A percentile compares a stretch with the other conserved stretches of the same genome.
Conservation (phyloP, 1,140 invertebrate species). For the Scylla paramamosain region DNA sequence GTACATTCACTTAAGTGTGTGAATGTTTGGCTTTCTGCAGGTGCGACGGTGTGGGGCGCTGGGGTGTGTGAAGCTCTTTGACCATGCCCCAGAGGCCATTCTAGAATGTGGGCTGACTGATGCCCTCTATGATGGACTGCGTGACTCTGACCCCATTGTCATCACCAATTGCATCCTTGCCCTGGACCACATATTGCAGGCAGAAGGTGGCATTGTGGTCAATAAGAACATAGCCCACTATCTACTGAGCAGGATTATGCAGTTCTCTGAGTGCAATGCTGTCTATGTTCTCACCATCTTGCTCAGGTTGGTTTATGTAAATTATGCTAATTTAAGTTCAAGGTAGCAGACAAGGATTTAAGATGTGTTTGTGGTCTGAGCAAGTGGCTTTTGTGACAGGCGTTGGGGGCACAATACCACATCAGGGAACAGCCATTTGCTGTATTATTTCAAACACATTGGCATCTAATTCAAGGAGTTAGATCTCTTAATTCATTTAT, state of each 20-base stretch:
- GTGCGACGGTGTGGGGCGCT: conserved; percentile 64
- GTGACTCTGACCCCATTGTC: conserved; percentile 68
- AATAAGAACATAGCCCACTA: conserved; percentile 68
- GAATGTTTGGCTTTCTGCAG: background rate
- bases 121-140: conserved; percentile 58
- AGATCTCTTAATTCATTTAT: too few species aligned
- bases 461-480: too few species aligned
- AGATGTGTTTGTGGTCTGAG: background rate
- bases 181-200: conserved; percentile 55
- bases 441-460: too few species aligned
- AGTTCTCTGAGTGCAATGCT: conserved; percentile 68
- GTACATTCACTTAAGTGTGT: background rate
- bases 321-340: background rate
- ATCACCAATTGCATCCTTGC: conserved; percentile 62
- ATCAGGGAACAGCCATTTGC: too few species aligned
- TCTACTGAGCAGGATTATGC: conserved; percentile 62
- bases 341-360: too few species aligned
- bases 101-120: conserved; percentile 50
- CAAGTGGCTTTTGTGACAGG: too few species aligned
- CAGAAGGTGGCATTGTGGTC: conserved; percentile 63
- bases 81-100: conserved; percentile 44
- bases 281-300: conserved; percentile 61
- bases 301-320: conserved; percentile 40
- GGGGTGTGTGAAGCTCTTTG: conserved; percentile 45
- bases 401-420: too few species aligned